A percentile compares a stretch with the other conserved stretches of the same genome.
Evolutionary conservation across 2,888 invertebrate genomes (phyloP).

Genomic region (Toxonevra muliebris): DNA sequence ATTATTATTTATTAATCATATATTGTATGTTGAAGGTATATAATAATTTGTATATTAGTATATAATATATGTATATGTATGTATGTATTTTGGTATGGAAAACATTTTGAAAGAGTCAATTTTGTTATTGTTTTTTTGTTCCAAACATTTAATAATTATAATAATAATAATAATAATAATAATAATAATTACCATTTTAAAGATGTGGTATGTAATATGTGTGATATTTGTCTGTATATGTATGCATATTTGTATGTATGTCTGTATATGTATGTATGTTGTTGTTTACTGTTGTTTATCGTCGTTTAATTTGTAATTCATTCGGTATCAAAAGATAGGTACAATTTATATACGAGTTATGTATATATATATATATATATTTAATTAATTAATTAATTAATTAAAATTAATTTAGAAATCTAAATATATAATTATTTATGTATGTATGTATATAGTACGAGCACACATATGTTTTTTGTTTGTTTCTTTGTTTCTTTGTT

Average conservation of each 20-base stretch:
- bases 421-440: neutral
- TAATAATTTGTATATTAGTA: neutral
- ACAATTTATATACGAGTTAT: constrained; percentile 48
- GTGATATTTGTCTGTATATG: neutral
- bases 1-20: neutral
- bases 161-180: neutral
- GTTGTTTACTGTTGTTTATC: constrained; percentile 43
- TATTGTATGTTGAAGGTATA: neutral
- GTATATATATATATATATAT: neutral
- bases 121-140: too few relatives aligned
- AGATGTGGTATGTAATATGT: neutral
- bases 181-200: too few relatives aligned
- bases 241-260: constrained; percentile 4
- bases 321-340: constrained; percentile 57
- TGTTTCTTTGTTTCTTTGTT: too few relatives aligned
- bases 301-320: constrained; percentile 59
- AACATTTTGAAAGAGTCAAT: too few relatives aligned
- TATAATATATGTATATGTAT: constrained; percentile 10
- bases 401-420: neutral
- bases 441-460: neutral
- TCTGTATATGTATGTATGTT: neutral
- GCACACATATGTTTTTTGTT: too few relatives aligned
- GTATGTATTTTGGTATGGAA: constrained; percentile 2
- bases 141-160: neutral
- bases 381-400: neutral